Base-by-base conservation (phyloP, 2,113 vertebrate species). In the Ondatra zibethicus region DNA sequence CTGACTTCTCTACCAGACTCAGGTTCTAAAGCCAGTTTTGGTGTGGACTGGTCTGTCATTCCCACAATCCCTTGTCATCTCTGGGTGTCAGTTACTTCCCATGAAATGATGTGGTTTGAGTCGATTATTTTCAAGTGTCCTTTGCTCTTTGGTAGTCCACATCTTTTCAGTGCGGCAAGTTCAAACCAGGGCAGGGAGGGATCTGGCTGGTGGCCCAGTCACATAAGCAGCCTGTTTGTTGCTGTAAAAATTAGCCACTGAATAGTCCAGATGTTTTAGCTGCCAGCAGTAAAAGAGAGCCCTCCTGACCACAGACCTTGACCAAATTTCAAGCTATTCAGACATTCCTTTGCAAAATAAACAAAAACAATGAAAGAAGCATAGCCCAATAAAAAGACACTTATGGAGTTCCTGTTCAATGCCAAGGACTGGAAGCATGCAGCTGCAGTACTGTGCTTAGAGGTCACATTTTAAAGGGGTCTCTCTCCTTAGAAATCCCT, bases 291-390 rank as follows among this genome's bases (percentile, higher is more conserved):
- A 58, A 50, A 23, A 82, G 55, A 78, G 66, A 78, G 81, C 55
- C 33, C 47, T 76, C 80, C 29, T 80, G 75, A 58, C 36, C 52
- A 42, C 7, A 96, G 73, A 84, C 55, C 27, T 82, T 72, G 92
- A 93, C 47, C 63, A 80, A 82, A 87, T 82, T 61, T 95, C 86
- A 91, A 84, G 66, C 47, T 86, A 72, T 86, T 95, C 77, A 72
- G 70, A 58, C 7, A 68, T 96, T 52, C 17, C n/a, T 61, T 78
- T 94, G 91, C 39, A 92, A 92, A 91, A 93, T 33, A 61, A 84
- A 65, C 29, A 87, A 89, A 92, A 88, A n/a, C 25, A 82, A 61
- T 33, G 23, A 42, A 84, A 63, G 58, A 50, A 86, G 73, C 92
- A 45, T 10, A 93, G 47, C 2, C 63, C 55, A 84, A 36, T 5